Base-by-base conservation (phyloP, 2,888 invertebrate species). In the Campopleginae sp. region DNA sequence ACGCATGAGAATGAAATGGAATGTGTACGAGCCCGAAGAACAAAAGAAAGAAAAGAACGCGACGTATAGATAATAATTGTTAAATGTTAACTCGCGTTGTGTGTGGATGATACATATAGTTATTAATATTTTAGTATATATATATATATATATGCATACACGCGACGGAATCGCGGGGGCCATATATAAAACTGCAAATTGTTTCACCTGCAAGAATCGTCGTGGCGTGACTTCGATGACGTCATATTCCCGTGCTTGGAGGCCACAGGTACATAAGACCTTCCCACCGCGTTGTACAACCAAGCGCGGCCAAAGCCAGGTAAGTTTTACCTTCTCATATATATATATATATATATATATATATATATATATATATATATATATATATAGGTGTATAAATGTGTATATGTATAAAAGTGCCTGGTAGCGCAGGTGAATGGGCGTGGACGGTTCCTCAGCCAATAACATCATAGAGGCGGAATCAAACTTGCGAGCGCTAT, bases 401-500 rank as follows among this genome's bases (percentile, higher is more conserved):
- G 51, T 58, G 12, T 61, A 38, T 19, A 17, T 61, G n/a, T 71
- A 65, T 44, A 31, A 10, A 48, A 48, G 83, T 88, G 88, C 87
- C 88, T 87, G 87, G 84, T 77, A 85, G 83, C 87, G 91, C 91
- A 92, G 91, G 93, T 93, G 92, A 93, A 87, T 89, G 90, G 93
- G 93, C 93, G 92, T 91, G 90, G 31, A 90, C 90, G 88, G 88
- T 66, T 83, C 77, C 82, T 87, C 91, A 89, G 89, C 93, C 93
- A 93, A 93, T 93, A 87, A 90, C 89, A 87, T 85, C 86, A 87
- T 38, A 89, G 89, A 91, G 92, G 93, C 92, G 91, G 92, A 90
- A 89, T 92, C 86, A 90, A 89, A 91, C 91, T 89, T 90, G 88
- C 81, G 87, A 90, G 91, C 90, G 90, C 90, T 91, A 91, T 90